Conservation (phyloP, 1,140 invertebrate species). For the Nephila pilipes region DNA sequence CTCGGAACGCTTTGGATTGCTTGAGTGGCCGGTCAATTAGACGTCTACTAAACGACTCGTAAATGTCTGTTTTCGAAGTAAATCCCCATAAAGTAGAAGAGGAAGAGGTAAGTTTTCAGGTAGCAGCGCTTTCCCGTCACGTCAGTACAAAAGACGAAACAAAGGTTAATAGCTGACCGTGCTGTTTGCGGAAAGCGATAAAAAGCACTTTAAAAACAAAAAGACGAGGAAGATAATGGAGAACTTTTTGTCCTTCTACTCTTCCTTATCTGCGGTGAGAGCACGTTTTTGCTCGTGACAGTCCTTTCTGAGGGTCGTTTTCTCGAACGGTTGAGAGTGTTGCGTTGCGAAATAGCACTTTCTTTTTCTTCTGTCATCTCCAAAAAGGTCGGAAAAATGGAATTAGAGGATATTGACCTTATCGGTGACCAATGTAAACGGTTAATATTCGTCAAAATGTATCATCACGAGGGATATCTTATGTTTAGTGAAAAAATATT, state of each 20-base stretch:
- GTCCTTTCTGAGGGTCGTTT: background rate
- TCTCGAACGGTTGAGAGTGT: too few relatives aligned
- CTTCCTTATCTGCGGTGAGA: background rate
- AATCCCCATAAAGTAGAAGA: background rate
- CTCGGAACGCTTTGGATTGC: background rate
- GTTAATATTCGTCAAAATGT: too few relatives aligned
- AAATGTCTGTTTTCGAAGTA: background rate
- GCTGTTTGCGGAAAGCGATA: slow-evolving; percentile 14
- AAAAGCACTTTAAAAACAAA: slow-evolving; percentile 16
- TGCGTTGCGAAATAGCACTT: background rate
- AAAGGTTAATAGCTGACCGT: slow-evolving; percentile 21
- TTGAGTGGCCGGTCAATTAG: background rate
- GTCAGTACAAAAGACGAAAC: background rate
- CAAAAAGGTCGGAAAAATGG: background rate
- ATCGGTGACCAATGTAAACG: too few relatives aligned
- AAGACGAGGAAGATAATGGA: background rate
- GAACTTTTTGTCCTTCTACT: background rate
- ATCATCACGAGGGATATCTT: too few relatives aligned
- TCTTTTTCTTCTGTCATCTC: background rate
- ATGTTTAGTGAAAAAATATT: too few relatives aligned
- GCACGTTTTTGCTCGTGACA: background rate
- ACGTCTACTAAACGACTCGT: background rate
- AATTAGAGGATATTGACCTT: background rate
- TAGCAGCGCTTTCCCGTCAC: background rate
- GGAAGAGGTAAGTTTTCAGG: background rate